Percentiles rank a stretch among this genome's conserved stretches.
Conservation (phyloP, 2,888 invertebrate species). For the Chrysolina americana region DNA sequence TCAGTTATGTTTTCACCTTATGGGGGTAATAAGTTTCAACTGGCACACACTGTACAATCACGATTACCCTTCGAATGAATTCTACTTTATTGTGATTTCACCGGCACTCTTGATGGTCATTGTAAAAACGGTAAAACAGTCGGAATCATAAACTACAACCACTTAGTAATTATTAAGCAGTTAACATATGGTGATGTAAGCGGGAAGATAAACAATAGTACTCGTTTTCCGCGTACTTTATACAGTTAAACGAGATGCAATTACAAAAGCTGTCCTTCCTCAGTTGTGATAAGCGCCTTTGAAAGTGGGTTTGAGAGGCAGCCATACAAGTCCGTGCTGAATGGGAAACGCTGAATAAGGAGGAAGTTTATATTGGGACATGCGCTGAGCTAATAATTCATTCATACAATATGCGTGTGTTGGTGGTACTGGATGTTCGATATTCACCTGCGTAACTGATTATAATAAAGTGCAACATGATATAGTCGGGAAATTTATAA, state of each 20-base stretch:
- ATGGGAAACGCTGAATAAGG: slow-evolving; percentile 6
- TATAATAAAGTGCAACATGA: slow-evolving; percentile 20
- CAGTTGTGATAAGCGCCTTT: slow-evolving; percentile 6
- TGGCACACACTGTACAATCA: background rate
- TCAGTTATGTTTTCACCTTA: no score
- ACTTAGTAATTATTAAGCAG: slow-evolving; percentile 58
- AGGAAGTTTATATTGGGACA: slow-evolving; percentile 21
- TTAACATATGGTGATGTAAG: slow-evolving; percentile 57
- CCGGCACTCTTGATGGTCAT: slow-evolving; percentile 20
- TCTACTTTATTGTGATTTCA: background rate
- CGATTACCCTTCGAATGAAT: background rate
- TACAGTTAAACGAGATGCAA: slow-evolving; percentile 23
- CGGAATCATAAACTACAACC: slow-evolving; percentile 17
- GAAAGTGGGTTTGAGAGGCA: slow-evolving; percentile 3
- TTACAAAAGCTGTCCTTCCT: slow-evolving; percentile 21
- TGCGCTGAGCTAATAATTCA: slow-evolving; percentile 19
- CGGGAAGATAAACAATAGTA: slow-evolving; percentile 61
- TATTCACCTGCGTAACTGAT: slow-evolving; percentile 24
- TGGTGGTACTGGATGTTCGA: slow-evolving; percentile 20
- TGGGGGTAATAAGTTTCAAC: no score
- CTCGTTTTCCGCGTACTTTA: slow-evolving; percentile 56
- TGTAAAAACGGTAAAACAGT: slow-evolving; percentile 7
- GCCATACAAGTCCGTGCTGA: slow-evolving; percentile 3
- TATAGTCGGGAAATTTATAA: slow-evolving; percentile 13
- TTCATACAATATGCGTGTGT: slow-evolving; percentile 21